Base-by-base conservation (phyloP, 2,113 vertebrate genomes). In the Phycodurus eques region DNA sequence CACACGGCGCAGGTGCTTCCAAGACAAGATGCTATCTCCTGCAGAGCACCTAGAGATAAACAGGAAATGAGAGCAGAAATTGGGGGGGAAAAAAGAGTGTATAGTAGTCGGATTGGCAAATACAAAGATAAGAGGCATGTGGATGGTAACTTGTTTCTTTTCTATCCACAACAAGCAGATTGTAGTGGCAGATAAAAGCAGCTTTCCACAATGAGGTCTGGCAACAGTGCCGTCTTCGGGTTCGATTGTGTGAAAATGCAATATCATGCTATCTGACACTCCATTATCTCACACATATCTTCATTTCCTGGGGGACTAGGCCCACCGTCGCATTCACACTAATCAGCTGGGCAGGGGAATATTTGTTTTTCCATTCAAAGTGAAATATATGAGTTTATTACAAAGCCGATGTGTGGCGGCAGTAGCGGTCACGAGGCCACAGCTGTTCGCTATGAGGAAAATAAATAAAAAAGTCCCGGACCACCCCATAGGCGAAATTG, bases 251-350 rank as follows among this genome's bases (percentile, higher is more conserved):
- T 80, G 71, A 88, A 84, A 90, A 87, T 60, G 88, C 83, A 90
- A 90, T 89, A 89, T 90, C 84, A 87, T 80, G 75, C 80, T 87
- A 90, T 91, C 89, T 85, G 87, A 90, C 89, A 88, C 87, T 86
- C 86, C 83, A 91, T 91, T 89, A 86, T 88, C 87, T 78, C 67
- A 85, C 86, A 83, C 67, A 67, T 80, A 81, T 88, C 84, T 85
- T 87, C 88, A 89, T 90, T 90, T 88, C 90, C 87, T 85, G 14
- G 80, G 76, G 83, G 88, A 88, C 83, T 79, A 83, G 75, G 79
- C 70, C 78, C 74, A 70, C 31, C 80, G 81, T 81, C 79, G 87
- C 80, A 80, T 80, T 80, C 70, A 71, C 63, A 82, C 82, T 85
- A 83, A 90, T 85, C 78, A 78, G 70, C 65, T 65, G 66, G 85